A percentile compares a stretch with the other conserved stretches of the same genome.
Evolutionary conservation across 2,113 vertebrate genomes (phyloP).

Genomic region (Tichodroma muraria): DNA sequence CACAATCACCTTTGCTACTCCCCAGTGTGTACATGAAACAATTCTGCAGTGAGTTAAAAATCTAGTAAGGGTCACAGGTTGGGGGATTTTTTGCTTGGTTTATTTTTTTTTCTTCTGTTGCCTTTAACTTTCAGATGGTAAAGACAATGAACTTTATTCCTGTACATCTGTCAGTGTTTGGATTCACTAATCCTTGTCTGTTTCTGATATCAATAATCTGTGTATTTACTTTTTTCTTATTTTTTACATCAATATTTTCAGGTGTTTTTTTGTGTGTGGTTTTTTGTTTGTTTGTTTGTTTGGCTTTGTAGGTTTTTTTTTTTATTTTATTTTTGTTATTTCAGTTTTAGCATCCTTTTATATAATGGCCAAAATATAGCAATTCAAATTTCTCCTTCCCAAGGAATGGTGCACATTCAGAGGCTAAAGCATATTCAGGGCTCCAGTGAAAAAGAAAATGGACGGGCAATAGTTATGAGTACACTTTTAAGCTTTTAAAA

Average conservation of each 20-base stretch:
- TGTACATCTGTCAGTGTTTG: not conserved
- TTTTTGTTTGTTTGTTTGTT: too few species aligned
- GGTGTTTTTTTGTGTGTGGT: too few species aligned
- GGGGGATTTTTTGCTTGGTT: not conserved
- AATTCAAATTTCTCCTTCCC: not conserved
- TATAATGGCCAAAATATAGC: not conserved
- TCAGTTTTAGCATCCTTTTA: not conserved
- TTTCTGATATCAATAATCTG: not conserved
- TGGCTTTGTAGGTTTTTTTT: too few species aligned
- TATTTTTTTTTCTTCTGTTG: not conserved
- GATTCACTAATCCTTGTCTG: not conserved
- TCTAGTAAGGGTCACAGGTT: not conserved
- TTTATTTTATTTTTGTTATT: not conserved
- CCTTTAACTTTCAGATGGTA: not conserved
- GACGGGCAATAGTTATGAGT: rapidly evolving
- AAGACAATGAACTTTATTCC: not conserved
- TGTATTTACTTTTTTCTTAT: not conserved
- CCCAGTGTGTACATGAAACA: not conserved
- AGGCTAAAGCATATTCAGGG: not conserved
- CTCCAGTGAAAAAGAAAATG: not conserved
- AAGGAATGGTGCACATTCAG: not conserved
- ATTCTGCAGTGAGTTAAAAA: not conserved
- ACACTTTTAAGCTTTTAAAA: not conserved
- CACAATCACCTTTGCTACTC: not conserved
- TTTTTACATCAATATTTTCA: not conserved